A percentile compares a stretch with the other conserved stretches of the same genome.
Conservation (phyloP, 2,113 vertebrate species). For the Takifugu bimaculatus region DNA sequence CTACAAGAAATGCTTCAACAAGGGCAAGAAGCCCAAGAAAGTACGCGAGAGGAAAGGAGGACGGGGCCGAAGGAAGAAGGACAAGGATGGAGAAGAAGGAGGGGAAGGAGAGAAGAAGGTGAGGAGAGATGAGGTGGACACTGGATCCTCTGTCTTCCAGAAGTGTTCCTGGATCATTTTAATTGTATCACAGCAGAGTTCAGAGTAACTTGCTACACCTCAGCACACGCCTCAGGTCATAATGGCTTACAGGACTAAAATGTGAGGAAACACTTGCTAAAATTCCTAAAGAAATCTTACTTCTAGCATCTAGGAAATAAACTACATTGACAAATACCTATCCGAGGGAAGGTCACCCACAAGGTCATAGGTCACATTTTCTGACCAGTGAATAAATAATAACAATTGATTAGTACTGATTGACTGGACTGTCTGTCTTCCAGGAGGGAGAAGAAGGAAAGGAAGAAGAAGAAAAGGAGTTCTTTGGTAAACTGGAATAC, state of each 20-base stretch:
- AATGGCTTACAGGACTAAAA: not conserved
- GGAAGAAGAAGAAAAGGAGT: conserved; percentile 76
- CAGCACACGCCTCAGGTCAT: not conserved
- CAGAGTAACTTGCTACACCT: too few relatives aligned
- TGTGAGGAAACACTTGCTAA: too few relatives aligned
- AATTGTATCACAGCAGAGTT: too few relatives aligned
- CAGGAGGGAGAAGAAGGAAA: conserved; percentile 79
- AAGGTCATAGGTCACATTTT: too few relatives aligned
- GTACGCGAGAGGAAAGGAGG: conserved; percentile 80
- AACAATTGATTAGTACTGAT: not conserved
- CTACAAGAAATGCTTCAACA: conserved; percentile 78
- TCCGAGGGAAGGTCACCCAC: too few relatives aligned
- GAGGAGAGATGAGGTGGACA: conserved; percentile 8
- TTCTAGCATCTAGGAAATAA: too few relatives aligned
- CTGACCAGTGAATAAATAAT: too few relatives aligned
- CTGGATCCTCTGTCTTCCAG: too few relatives aligned
- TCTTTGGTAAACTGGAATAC: conserved; percentile 82
- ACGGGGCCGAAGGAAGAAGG: conserved; percentile 77
- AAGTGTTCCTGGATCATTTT: too few relatives aligned
- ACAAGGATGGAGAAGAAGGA: conserved; percentile 78
- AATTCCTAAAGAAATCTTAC: too few relatives aligned
- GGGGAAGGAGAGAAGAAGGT: conserved; percentile 75
- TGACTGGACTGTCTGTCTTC: not conserved
- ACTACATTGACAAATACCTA: too few relatives aligned
- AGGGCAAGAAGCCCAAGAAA: conserved; percentile 80